Evolutionary conservation across 2,888 invertebrate species (phyloP), one percentile per base, ranked within the genome.

Genomic region (Creontiades dilutus): DNA sequence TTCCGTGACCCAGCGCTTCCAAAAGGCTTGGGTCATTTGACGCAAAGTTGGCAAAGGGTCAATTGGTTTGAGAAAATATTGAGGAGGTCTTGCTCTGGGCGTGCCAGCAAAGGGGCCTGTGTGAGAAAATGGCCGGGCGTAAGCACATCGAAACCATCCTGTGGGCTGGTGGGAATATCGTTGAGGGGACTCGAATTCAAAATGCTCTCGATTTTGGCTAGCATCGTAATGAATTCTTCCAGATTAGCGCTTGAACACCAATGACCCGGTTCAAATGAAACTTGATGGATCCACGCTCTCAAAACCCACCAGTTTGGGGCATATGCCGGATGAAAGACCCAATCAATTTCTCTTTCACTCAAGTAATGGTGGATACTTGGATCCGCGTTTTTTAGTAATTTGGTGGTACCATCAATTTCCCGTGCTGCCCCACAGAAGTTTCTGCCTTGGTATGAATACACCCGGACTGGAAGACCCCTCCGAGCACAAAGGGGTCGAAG

Each of bases 301-400:
- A 91, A 5, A 85, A 28, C 5, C 90, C 90, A 48, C 86, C 90
- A 90, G 55, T 91, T 84, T 92, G 92, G 28, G 92, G 89, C 0
- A 92, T 92, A 7, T 91, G 92, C 0, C 92, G 92, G 0, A 78
- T 82, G 89, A 61, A 89, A 85, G 28, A 82, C 46, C 75, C 89
- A 90, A 9, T 47, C 16, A 27, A 90, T 76, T 23, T 52, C 89
- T 19, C 55, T 13, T 19, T 16, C 9, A n/a, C n/a, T n/a, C n/a
- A n/a, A n/a, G n/a, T n/a, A n/a, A n/a, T n/a, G n/a, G n/a, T n/a
- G n/a, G n/a, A n/a, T n/a, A n/a, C n/a, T n/a, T n/a, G n/a, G n/a
- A n/a, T n/a, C n/a, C n/a, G n/a, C n/a, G n/a, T n/a, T n/a, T n/a
- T n/a, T n/a, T n/a, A n/a, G n/a, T n/a, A n/a, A n/a, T n/a, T n/a